These are phyloP conservation scores for Vombatus ursinus DNA, from an alignment of 2,113 vertebrate genomes.

Conservation along the genomic window DNA sequence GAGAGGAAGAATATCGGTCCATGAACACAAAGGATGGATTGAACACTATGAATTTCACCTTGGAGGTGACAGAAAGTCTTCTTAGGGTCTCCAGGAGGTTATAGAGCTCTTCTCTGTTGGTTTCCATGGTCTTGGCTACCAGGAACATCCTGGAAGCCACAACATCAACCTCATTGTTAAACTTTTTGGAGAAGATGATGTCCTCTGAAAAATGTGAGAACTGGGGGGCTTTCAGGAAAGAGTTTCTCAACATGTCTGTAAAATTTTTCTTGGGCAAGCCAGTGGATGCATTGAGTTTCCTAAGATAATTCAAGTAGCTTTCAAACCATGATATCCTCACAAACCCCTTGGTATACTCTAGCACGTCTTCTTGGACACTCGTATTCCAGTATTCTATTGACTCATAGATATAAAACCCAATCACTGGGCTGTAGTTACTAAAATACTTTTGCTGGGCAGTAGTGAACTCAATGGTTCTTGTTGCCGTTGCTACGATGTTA, in stretches of 20 bases:
- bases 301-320: constrained; percentile 96
- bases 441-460: constrained; percentile 97
- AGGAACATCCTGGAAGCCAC: constrained; percentile 97
- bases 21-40: constrained; percentile 99
- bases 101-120: constrained; percentile 98
- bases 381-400: constrained; percentile 99
- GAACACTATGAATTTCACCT: constrained; percentile 98
- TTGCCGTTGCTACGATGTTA: constrained; percentile 96
- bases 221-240: constrained; percentile 92
- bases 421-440: constrained; percentile 97
- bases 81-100: constrained; percentile 96
- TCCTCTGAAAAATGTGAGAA: constrained; percentile 97
- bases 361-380: constrained; percentile 96
- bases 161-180: constrained; percentile 94
- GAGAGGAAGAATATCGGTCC: constrained; percentile 98
- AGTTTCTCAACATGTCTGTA: constrained; percentile 92
- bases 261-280: constrained; percentile 95
- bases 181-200: constrained; percentile 97
- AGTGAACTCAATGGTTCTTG: constrained; percentile 95
- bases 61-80: constrained; percentile 96
- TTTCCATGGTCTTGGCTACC: constrained; percentile 98
- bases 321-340: constrained; percentile 99
- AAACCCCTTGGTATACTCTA: constrained; percentile 97
- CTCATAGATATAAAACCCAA: constrained; percentile 99
- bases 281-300: constrained; percentile 94